Conservation (phyloP, 2,888 invertebrate species). For the Nomada fucata region DNA sequence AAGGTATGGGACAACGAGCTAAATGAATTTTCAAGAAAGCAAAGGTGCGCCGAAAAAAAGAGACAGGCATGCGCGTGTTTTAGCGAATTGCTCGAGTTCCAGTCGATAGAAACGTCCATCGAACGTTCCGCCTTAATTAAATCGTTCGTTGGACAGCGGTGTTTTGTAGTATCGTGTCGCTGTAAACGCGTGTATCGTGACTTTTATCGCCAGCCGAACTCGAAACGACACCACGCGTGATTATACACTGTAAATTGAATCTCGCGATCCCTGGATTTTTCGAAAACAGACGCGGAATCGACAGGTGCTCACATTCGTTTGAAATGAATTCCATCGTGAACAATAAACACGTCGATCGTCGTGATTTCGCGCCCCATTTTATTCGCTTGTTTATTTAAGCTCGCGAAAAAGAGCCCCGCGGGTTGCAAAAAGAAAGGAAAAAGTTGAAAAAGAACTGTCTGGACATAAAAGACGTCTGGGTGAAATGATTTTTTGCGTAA, state of each 20-base stretch:
- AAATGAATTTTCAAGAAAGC: conserved; percentile 2
- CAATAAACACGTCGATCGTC: conserved; percentile 47
- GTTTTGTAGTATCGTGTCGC: conserved; percentile 39
- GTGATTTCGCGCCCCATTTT: conserved; percentile 32
- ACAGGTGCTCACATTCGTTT: conserved; percentile 62
- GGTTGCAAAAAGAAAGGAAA: not conserved
- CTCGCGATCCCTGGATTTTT: conserved; percentile 62
- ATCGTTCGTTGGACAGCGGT: conserved; percentile 38
- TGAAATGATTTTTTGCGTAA: not conserved
- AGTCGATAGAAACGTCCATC: conserved; percentile 53
- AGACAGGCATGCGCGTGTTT: conserved; percentile 41
- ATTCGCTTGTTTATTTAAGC: conserved; percentile 39
- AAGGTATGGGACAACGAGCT: too few species aligned
- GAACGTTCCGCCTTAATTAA: conserved; percentile 59
- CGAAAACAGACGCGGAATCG: conserved; percentile 63
- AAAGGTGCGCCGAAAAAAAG: conserved; percentile 36
- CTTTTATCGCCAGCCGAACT: conserved; percentile 61
- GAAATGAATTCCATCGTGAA: conserved; percentile 41
- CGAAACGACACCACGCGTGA: conserved; percentile 53
- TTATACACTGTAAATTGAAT: conserved; percentile 67
- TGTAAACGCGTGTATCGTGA: conserved; percentile 58
- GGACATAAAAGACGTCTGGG: not conserved
- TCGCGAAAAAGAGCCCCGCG: not conserved
- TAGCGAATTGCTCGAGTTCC: conserved; percentile 21
- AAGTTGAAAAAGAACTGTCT: not conserved